Evolutionary conservation across 2,797 vertebrate species (phyloP).

Genomic region (Acanthurus leucopareius): DNA sequence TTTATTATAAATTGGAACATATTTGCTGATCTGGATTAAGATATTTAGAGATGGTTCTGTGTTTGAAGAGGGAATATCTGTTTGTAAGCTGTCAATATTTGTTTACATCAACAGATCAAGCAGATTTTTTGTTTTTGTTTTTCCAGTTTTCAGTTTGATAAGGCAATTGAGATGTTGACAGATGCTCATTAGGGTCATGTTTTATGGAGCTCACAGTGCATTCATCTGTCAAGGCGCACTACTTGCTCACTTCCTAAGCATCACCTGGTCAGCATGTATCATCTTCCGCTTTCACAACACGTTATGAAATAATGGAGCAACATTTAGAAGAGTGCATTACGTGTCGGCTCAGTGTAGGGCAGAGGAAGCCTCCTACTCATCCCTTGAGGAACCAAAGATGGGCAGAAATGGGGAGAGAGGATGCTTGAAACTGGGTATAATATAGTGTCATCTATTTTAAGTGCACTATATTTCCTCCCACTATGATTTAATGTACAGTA

Average conservation of each 20-base stretch:
- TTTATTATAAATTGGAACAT: too few species aligned
- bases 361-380: conserved; percentile 67
- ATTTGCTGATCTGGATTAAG: too few species aligned
- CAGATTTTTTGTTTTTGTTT: too few species aligned
- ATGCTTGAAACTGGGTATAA: conserved; percentile 42
- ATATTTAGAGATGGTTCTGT: neutral
- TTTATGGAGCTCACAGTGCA: neutral
- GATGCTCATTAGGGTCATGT: conserved; percentile 1
- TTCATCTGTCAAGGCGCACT: neutral
- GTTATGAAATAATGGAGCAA: conserved; percentile 61
- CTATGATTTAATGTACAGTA: conserved; percentile 32
- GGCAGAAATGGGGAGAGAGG: conserved; percentile 23
- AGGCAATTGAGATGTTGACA: neutral
- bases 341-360: conserved; percentile 39
- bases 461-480: conserved; percentile 39
- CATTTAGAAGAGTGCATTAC: conserved; percentile 50
- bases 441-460: conserved; percentile 47
- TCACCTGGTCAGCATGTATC: conserved; percentile 20
- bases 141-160: neutral
- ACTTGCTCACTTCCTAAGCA: conserved; percentile 1
- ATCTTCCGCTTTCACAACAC: conserved; percentile 42
- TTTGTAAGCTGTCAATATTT: conserved; percentile 4
- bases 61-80: neutral
- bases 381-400: conserved; percentile 51
- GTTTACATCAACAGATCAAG: conserved; percentile 2